Conservation (phyloP, 1,140 invertebrate species). For the Rhyacophila brunnea region DNA sequence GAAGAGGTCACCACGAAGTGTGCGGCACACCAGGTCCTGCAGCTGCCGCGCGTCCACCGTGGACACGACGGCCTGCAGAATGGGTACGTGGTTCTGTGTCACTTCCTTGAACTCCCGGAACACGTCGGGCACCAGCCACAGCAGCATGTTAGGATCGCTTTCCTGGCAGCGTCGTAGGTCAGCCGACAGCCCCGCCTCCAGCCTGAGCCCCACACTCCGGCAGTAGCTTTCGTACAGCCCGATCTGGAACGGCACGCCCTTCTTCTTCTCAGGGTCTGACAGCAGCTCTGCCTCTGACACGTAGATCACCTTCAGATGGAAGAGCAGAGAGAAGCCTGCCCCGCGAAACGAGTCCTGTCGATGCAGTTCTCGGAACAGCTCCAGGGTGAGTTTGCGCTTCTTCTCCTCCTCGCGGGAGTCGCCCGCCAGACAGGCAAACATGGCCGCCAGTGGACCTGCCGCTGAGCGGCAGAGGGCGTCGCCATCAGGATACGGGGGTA, state of each 20-base stretch:
- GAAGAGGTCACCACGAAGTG: slow-evolving; percentile 83
- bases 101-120: slow-evolving; percentile 88
- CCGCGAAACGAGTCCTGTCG: slow-evolving; percentile 63
- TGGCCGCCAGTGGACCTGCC: slow-evolving; percentile 46
- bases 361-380: slow-evolving; percentile 72
- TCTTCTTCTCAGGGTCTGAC: slow-evolving; percentile 52
- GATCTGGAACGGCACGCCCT: slow-evolving; percentile 75
- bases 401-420: slow-evolving; percentile 75
- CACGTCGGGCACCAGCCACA: slow-evolving; percentile 87
- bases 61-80: slow-evolving; percentile 84
- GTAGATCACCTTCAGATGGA: slow-evolving; percentile 51
- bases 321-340: slow-evolving; percentile 83
- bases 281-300: slow-evolving; percentile 46
- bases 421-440: slow-evolving; percentile 48
- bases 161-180: slow-evolving; percentile 87
- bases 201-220: slow-evolving; percentile 74
- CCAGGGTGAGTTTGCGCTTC: slow-evolving; percentile 69
- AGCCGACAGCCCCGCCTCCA: slow-evolving; percentile 71
- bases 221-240: slow-evolving; percentile 85
- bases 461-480: slow-evolving; percentile 41
- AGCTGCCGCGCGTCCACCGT: slow-evolving; percentile 86
- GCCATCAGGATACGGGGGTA: slow-evolving; percentile 41
- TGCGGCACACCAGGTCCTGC: slow-evolving; percentile 85
- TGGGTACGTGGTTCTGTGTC: slow-evolving; percentile 79
- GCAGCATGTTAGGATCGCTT: slow-evolving; percentile 81